Conservation (phyloP, 2,888 invertebrate species). For the Glaucopsyche alexis region DNA sequence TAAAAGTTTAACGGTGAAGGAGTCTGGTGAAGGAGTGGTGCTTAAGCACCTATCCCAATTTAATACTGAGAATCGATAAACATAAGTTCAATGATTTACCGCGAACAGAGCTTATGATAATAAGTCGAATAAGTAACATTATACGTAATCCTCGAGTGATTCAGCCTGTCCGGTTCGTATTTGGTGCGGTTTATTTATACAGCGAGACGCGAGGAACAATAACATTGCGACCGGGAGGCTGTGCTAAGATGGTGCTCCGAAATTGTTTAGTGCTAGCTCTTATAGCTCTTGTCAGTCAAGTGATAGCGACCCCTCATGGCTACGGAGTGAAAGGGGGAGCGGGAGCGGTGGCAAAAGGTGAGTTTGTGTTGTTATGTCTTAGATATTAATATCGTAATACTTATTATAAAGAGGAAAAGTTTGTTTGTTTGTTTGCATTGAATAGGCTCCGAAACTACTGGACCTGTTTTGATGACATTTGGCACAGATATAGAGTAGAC, state of each 20-base stretch:
- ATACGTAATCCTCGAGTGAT: conserved; percentile 23
- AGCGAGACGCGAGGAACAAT: conserved; percentile 56
- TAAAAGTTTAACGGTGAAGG: not conserved
- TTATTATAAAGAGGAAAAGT: too few species aligned
- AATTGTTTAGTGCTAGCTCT: conserved; percentile 58
- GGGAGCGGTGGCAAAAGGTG: conserved; percentile 64
- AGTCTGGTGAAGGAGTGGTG: not conserved
- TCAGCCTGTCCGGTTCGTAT: conserved; percentile 25
- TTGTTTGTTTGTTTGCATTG: too few species aligned
- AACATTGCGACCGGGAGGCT: conserved; percentile 69
- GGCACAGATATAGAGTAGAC: too few species aligned
- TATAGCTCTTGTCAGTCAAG: conserved; percentile 52
- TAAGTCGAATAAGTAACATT: conserved; percentile 18
- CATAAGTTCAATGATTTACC: conserved; percentile 20
- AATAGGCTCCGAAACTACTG: too few species aligned
- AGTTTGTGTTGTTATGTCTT: conserved; percentile 38
- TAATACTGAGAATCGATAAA: conserved; percentile 11
- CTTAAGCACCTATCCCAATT: not conserved
- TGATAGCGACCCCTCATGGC: conserved; percentile 61
- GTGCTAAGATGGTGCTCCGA: conserved; percentile 67
- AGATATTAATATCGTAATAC: too few species aligned
- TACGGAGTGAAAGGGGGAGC: conserved; percentile 67
- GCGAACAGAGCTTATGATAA: conserved; percentile 15
- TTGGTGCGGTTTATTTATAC: conserved; percentile 59
- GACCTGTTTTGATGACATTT: too few species aligned